Conservation (phyloP, 1,140 invertebrate species). For the fruit fly (Drosophila melanogaster) region DNA sequence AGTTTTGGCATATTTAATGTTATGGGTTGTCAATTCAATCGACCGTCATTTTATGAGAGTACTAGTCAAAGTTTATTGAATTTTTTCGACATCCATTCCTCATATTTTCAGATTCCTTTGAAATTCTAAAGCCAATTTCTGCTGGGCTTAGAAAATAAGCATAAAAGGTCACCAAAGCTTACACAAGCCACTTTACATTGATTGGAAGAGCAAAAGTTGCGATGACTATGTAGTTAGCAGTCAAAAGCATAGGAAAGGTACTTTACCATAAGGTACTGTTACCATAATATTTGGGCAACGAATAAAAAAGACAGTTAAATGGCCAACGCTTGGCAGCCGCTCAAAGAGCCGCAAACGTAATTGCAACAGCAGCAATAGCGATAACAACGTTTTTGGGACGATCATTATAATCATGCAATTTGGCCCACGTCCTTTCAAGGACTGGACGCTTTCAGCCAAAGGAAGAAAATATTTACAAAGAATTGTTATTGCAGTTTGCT, state of each 20-base stretch:
- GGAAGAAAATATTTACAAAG: slow-evolving; percentile 7
- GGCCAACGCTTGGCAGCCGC: slow-evolving; percentile 50
- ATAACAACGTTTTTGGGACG: slow-evolving; percentile 44
- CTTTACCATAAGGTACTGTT: slow-evolving; percentile 18
- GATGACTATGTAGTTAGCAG: neutral
- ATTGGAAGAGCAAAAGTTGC: slow-evolving; percentile 4
- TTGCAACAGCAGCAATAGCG: slow-evolving; percentile 38
- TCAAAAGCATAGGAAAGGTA: slow-evolving; percentile 10
- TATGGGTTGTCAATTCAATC: slow-evolving; percentile 11
- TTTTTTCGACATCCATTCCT: neutral
- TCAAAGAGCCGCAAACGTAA: slow-evolving; percentile 49
- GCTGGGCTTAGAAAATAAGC: neutral
- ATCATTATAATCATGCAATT: slow-evolving; percentile 74
- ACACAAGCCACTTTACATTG: slow-evolving; percentile 1
- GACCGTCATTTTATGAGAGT: slow-evolving; percentile 1
- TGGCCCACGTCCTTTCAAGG: slow-evolving; percentile 35
- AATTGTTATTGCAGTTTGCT: slow-evolving; percentile 55
- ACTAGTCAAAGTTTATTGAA: neutral
- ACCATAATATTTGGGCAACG: slow-evolving; percentile 4
- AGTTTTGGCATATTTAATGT: neutral
- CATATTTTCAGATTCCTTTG: neutral
- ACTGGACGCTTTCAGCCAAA: slow-evolving; percentile 28
- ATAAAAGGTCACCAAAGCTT: neutral
- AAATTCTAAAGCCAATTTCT: neutral
- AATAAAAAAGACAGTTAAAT: slow-evolving; percentile 9